Evolutionary conservation across 2,888 invertebrate genomes (phyloP).

Genomic region (Eulithis prunata): DNA sequence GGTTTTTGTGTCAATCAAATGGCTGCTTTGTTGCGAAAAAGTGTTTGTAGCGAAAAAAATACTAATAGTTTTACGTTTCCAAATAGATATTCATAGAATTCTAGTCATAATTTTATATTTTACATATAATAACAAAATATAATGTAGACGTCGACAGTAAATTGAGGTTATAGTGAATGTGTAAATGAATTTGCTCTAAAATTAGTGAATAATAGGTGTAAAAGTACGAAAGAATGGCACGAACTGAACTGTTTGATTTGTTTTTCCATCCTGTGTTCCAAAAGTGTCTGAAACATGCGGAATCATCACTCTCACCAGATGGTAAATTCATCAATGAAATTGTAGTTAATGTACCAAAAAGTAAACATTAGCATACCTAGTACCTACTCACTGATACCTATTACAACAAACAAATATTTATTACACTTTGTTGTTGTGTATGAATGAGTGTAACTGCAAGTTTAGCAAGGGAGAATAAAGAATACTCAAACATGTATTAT

Average conservation of each 20-base stretch:
- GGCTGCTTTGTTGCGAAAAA: slow-evolving; percentile 56
- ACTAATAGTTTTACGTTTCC: slow-evolving; percentile 42
- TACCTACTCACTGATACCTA: no score
- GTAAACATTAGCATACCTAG: no score
- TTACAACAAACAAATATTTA: no score
- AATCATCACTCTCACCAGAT: slow-evolving; percentile 67
- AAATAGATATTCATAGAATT: slow-evolving; percentile 43
- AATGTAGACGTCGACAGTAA: slow-evolving; percentile 56
- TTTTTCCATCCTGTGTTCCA: slow-evolving; percentile 83
- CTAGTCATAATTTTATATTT: slow-evolving; percentile 22
- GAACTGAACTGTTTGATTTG: slow-evolving; percentile 80
- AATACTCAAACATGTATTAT: neutral
- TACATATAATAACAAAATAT: slow-evolving; percentile 25
- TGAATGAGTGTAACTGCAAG: no score
- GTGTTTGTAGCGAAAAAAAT: slow-evolving; percentile 47
- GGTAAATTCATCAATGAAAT: slow-evolving; percentile 53
- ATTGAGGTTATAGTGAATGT: slow-evolving; percentile 71
- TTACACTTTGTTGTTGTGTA: no score
- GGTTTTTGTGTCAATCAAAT: slow-evolving; percentile 52
- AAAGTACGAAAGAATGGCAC: slow-evolving; percentile 71
- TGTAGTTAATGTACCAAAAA: no score
- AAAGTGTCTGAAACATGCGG: slow-evolving; percentile 82
- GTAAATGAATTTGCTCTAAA: slow-evolving; percentile 59
- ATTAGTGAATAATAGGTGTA: slow-evolving; percentile 61
- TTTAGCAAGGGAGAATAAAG: no score